Base-by-base conservation (phyloP, 2,797 vertebrate genomes). In the Miichthys miiuy region DNA sequence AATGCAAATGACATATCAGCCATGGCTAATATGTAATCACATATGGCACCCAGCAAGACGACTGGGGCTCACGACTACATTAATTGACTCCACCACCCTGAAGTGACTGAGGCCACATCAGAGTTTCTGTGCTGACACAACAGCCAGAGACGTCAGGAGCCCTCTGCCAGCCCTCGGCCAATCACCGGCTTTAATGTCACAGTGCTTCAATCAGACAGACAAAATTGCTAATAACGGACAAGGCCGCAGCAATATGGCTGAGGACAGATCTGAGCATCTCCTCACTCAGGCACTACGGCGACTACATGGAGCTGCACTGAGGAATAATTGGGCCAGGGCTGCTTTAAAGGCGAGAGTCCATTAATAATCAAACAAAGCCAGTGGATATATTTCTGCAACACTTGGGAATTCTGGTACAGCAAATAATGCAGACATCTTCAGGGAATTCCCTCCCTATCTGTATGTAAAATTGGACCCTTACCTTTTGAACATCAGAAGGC, bases 401-500 rank as follows among this genome's bases (percentile, higher is more conserved):
- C 94, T 88, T 94, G 94, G 94, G 93, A 94, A 94, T 95, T 93
- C 88, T 88, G 86, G 75, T 85, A 92, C 88, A 92, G 93, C 92
- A 95, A 95, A 95, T 94, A 94, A 94, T 93, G 88, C 90, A 75
- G 90, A 82, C 84, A 87, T 93, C 93, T 94, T 88, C 63, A 56
- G 94, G 94, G 94, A 94, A 93, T 94, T 93, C 91, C 81, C 70
- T 90, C 88, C 84, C 90, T 83, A 87, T 94, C 88, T 93, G 91
- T 92, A 94, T 95, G 92, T 89, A 93, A 92, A 95, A 94, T 77
- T 86, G 93, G 93, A 95, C 90, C 94, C 96, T 69, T 96, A 98
- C 98, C 97, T 99, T 99, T 95, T 99, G 97, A 96, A 99, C 95
- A 94, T 99, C 98, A 85, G 97, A 98, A 58, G 98, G 98, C 82